Base-by-base conservation (phyloP, 92 coral and sea anemone genomes). In the Montipora capitata region DNA sequence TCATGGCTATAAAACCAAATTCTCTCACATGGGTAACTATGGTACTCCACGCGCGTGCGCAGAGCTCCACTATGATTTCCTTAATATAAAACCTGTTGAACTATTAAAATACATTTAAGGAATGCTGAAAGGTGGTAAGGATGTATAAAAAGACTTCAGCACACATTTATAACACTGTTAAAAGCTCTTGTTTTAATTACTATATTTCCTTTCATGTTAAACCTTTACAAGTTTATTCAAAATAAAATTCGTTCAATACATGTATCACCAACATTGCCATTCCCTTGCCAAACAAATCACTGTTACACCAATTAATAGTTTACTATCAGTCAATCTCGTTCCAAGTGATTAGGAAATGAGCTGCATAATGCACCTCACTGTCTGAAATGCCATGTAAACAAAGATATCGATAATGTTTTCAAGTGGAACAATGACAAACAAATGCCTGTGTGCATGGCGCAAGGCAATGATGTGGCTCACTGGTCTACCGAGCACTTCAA, bases 331-430 rank as follows among this genome's bases (percentile, higher is more conserved):
- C 68, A 78, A 61, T 78, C 85, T 75, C 38, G 61, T 78, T 86
- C 90, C 17, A 54, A 86, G 61, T 18, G 66, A 76, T 86, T 86
- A n/a, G 90, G 90, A 78, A 86, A 56, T 78, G 90, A 17, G 90
- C 90, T 68, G 84, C 85, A 86, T 67, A 86, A 54, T 68, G 20
- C 76, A 86, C 78, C 74, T 56, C 78, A 86, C 65, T 78, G 64
- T 86, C 84, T 77, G 68, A 77, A 86, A 86, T 14, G 70, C 58
- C 42, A 86, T 86, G 54, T 75, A 86, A 56, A 86, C 74, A 86
- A 85, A 86, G 56, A 77, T 78, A 77, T 86, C 78, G 13, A 86
- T 52, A 39, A 86, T 78, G 52, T 78, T 67, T 40, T 68, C 72
- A 57, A 86, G 79, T 38, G 54, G 76, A 67, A 67, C 70, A 10